Conservation (phyloP, 2,888 invertebrate species). For the Rapana venosa region DNA sequence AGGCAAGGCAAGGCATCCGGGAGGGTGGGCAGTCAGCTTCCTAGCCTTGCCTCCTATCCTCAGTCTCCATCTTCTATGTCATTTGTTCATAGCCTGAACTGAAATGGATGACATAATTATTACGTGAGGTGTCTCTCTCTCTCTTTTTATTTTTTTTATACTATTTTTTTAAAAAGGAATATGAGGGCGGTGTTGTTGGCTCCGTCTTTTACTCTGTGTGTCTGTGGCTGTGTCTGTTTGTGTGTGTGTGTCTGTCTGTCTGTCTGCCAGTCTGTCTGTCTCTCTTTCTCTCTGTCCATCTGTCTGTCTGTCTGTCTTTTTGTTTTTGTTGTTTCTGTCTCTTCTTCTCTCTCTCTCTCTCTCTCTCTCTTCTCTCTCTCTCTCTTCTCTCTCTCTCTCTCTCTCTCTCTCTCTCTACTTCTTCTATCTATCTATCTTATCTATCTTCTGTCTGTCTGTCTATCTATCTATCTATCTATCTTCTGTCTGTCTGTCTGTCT, state of each 20-base stretch:
- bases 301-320: neutral
- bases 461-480: neutral
- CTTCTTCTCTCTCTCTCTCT: neutral
- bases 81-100: slow-evolving; percentile 5
- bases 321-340: neutral
- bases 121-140: neutral
- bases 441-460: neutral
- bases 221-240: neutral
- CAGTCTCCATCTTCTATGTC: slow-evolving; percentile 2
- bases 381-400: neutral
- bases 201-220: neutral
- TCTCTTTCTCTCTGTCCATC: neutral
- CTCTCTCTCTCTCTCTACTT: neutral
- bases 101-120: slow-evolving; percentile 18
- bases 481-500: neutral
- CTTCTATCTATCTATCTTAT: neutral
- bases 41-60: neutral
- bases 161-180: too few relatives aligned
- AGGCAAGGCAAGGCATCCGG: too few relatives aligned
- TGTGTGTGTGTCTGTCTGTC: neutral
- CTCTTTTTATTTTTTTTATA: too few relatives aligned
- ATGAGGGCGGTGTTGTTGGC: neutral
- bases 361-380: neutral
- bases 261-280: too few relatives aligned
- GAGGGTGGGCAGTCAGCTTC: neutral